These are phyloP conservation scores for Ochropleura plecta DNA, from an alignment of 2,888 invertebrate species.

Conservation along the genomic window DNA sequence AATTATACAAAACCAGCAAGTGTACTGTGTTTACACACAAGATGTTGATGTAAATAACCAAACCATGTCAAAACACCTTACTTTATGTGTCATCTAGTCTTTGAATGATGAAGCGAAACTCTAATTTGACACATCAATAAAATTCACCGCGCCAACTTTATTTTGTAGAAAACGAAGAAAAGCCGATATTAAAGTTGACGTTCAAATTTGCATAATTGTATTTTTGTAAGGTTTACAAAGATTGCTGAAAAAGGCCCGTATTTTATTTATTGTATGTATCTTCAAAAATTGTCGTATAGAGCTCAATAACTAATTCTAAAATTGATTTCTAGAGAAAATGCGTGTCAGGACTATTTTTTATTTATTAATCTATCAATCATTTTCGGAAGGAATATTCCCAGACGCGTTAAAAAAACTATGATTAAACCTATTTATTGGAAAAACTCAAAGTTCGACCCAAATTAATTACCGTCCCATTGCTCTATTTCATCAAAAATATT, in stretches of 20 bases:
- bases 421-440: too few relatives aligned
- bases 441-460: too few relatives aligned
- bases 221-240: neutral
- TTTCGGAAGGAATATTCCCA: too few relatives aligned
- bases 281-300: too few relatives aligned
- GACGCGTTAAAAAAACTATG: too few relatives aligned
- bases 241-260: neutral
- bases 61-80: neutral
- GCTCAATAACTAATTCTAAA: too few relatives aligned
- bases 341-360: too few relatives aligned
- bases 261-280: too few relatives aligned
- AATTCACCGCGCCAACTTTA: neutral
- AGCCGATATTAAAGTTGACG: neutral
- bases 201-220: neutral
- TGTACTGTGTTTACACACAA: neutral
- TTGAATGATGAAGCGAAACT: neutral
- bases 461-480: too few relatives aligned
- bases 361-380: too few relatives aligned
- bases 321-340: too few relatives aligned
- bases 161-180: neutral
- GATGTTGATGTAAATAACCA: neutral
- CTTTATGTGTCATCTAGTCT: neutral
- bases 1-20: neutral
- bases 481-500: too few relatives aligned
- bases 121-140: slow-evolving; percentile 12